Evolutionary conservation across 1,140 invertebrate genomes (phyloP).

Genomic region (Fopius arisanus): DNA sequence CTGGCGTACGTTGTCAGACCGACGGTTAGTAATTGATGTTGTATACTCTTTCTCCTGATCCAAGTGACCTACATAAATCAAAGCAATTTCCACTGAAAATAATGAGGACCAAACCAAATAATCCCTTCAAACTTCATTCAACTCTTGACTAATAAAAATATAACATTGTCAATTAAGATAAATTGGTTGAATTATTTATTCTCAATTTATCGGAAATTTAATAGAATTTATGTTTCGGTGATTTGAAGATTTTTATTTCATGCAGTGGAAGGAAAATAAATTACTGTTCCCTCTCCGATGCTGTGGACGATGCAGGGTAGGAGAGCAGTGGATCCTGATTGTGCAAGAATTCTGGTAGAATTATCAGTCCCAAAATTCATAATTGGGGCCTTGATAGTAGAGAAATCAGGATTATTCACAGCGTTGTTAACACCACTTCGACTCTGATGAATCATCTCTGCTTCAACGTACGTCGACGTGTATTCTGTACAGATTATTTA

Average conservation of each 20-base stretch:
- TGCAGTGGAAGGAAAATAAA: constrained; percentile 53
- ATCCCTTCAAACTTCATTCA: too few relatives aligned
- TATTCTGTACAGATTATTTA: constrained; percentile 40
- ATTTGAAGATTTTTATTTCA: too few relatives aligned
- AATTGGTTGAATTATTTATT: too few relatives aligned
- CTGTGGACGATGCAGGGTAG: constrained; percentile 84
- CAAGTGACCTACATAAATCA: constrained; percentile 74
- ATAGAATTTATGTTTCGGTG: too few relatives aligned
- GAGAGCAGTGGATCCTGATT: constrained; percentile 82
- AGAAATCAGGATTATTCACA: constrained; percentile 46
- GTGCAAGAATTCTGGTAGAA: constrained; percentile 79
- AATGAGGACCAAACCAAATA: background rate
- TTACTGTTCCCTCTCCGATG: constrained; percentile 85
- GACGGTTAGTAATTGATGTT: constrained; percentile 79
- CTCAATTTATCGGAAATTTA: too few relatives aligned
- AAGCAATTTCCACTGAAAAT: background rate
- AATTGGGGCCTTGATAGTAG: constrained; percentile 52
- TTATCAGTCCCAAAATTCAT: constrained; percentile 84
- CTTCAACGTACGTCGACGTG: constrained; percentile 39
- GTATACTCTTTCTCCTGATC: constrained; percentile 79
- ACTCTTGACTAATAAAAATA: too few relatives aligned
- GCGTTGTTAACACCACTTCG: constrained; percentile 49
- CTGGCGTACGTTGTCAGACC: constrained; percentile 84
- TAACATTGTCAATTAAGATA: too few relatives aligned
- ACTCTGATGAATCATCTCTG: constrained; percentile 51